These are phyloP conservation scores for Euwallacea fornicatus DNA, from an alignment of 1,140 invertebrate genomes.

Conservation along the genomic window DNA sequence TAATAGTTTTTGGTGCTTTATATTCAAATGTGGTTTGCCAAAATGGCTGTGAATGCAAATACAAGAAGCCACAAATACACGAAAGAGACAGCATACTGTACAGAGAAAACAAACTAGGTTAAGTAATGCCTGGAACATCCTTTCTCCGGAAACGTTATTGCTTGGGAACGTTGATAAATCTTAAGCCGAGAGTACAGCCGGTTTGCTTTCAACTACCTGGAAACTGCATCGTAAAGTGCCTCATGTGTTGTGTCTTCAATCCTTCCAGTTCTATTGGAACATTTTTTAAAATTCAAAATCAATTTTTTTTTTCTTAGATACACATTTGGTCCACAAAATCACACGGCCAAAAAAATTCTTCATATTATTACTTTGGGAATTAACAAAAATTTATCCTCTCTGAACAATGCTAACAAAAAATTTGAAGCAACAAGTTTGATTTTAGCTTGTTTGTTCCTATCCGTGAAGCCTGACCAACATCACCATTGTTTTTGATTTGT, in stretches of 20 bases:
- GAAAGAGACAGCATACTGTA: not conserved
- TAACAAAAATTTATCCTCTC: not conserved
- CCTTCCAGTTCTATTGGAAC: not conserved
- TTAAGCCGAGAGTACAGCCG: not conserved
- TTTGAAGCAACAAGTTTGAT: not conserved
- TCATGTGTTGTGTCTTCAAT: not conserved
- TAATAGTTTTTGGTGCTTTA: not conserved
- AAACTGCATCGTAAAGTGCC: not conserved
- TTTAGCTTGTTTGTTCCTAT: constrained; percentile 20
- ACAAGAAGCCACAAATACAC: not conserved
- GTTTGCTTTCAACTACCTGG: constrained; percentile 5
- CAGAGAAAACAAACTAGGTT: not conserved
- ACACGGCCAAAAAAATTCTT: not conserved
- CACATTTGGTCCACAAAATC: not conserved
- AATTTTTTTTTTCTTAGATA: not conserved
- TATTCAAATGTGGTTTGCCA: too few relatives aligned
- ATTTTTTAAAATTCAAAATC: not conserved
- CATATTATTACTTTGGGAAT: not conserved
- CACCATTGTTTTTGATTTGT: constrained; percentile 23
- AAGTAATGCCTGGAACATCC: constrained; percentile 7
- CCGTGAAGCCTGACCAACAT: constrained; percentile 21
- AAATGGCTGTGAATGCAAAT: not conserved
- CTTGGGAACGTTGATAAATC: not conserved
- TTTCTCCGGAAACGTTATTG: constrained; percentile 4
- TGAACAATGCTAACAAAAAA: not conserved